phyloP scores from a whole-genome alignment of 2,888 invertebrate genomes.

The Podotricha telesiphe region DNA sequence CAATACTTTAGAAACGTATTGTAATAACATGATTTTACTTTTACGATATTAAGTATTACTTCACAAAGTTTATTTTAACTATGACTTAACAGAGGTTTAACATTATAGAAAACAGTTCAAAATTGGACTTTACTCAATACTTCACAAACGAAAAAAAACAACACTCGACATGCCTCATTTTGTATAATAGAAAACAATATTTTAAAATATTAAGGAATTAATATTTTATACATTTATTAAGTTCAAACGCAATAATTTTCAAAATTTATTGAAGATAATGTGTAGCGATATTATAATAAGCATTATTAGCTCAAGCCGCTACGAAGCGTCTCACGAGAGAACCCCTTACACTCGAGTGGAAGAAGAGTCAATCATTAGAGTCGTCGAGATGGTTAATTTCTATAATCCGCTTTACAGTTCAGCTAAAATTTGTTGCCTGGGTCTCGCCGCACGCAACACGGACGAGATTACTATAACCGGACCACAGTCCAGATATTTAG shows the following conservation, averaged over 20 bases:
- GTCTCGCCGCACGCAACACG: slow-evolving; percentile 36
- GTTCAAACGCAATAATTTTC: slow-evolving; percentile 20
- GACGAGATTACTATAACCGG: slow-evolving; percentile 31
- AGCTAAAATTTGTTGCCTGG: slow-evolving; percentile 55
- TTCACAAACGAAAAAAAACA: slow-evolving; percentile 46
- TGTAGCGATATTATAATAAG: slow-evolving; percentile 42
- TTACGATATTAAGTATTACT: not conserved
- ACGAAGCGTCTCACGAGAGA: slow-evolving; percentile 35
- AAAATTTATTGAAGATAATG: slow-evolving; percentile 31
- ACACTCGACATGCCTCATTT: slow-evolving; percentile 39
- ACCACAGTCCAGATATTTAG: slow-evolving; percentile 30
- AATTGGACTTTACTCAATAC: slow-evolving; percentile 43
- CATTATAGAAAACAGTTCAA: slow-evolving; percentile 40
- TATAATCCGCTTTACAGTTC: slow-evolving; percentile 74
- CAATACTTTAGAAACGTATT: not conserved
- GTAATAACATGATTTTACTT: slow-evolving; percentile 1
- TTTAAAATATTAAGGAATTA: not conserved
- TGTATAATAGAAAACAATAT: slow-evolving; percentile 35
- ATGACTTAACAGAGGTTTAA: slow-evolving; percentile 18
- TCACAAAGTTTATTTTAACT: not conserved
- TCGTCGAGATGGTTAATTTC: slow-evolving; percentile 77
- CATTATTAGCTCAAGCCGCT: slow-evolving; percentile 44
- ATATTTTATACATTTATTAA: slow-evolving; percentile 20
- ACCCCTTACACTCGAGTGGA: slow-evolving; percentile 62
- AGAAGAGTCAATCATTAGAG: slow-evolving; percentile 69